Conservation (phyloP, 2,113 vertebrate genomes). For the Eudyptes chrysolophus region DNA sequence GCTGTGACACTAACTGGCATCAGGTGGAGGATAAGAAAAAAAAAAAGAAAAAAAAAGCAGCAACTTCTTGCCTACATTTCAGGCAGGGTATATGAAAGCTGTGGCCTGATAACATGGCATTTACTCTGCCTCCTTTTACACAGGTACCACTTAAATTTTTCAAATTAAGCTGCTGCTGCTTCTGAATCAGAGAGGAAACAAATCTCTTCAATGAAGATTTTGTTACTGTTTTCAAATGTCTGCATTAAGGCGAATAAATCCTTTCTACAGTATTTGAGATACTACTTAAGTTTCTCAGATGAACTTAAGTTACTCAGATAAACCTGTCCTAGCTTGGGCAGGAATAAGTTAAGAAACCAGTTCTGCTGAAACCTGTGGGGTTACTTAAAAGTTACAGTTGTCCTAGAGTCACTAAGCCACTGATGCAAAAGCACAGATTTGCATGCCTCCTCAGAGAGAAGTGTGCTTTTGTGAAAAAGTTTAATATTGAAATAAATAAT, state of each 20-base stretch:
- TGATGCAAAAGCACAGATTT: not conserved
- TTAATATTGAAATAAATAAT: slow-evolving; percentile 21
- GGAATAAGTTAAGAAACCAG: not conserved
- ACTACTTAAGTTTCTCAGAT: not conserved
- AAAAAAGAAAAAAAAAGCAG: fast-evolving
- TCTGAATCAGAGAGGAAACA: not conserved
- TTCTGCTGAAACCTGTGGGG: not conserved
- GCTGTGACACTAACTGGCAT: not conserved
- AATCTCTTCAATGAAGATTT: not conserved
- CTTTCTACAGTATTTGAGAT: not conserved
- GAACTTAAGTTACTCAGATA: not conserved
- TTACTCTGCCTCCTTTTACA: not conserved
- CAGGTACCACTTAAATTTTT: not conserved
- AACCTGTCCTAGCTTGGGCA: not conserved
- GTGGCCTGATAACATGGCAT: not conserved
- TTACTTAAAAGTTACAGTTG: not conserved
- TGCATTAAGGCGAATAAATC: not conserved
- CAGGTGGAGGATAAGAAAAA: not conserved
- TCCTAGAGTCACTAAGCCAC: not conserved
- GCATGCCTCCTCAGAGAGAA: not conserved
- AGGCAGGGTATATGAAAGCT: not conserved
- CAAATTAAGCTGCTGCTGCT: not conserved
- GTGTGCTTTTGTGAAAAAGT: not conserved
- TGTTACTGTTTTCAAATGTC: not conserved
- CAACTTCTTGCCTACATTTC: not conserved